Percentiles rank a stretch among this genome's conserved stretches.
Conservation (phyloP, 2,113 vertebrate genomes). For the Rhinoderma darwinii region DNA sequence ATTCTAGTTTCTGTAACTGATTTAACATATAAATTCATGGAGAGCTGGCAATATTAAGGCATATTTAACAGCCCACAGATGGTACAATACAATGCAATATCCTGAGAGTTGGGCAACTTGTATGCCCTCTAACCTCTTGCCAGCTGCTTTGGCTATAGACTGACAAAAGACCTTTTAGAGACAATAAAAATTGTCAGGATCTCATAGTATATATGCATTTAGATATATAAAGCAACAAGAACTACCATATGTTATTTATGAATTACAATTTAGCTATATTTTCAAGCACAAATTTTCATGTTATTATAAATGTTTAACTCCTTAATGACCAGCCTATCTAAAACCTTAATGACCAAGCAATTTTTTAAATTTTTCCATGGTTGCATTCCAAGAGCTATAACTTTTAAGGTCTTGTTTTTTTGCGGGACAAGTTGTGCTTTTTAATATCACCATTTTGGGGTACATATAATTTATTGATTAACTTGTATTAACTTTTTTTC, state of each 20-base stretch:
- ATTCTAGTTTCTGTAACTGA: conserved; percentile 69
- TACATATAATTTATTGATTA: too few species aligned
- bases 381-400: too few species aligned
- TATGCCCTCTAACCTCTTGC: conserved; percentile 73
- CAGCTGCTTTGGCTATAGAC: conserved; percentile 79
- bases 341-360: too few species aligned
- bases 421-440: too few species aligned
- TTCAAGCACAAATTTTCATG: neutral
- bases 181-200: conserved; percentile 72
- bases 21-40: conserved; percentile 82
- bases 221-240: conserved; percentile 69
- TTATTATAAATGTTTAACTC: neutral
- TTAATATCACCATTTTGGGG: too few species aligned
- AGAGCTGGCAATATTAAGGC: conserved; percentile 80
- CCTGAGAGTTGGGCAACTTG: conserved; percentile 76
- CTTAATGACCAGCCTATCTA: too few species aligned
- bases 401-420: too few species aligned
- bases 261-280: neutral
- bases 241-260: conserved; percentile 70
- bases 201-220: conserved; percentile 69
- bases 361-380: too few species aligned
- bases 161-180: conserved; percentile 80
- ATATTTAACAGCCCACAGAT: conserved; percentile 84
- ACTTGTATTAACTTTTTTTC: too few species aligned
- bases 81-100: conserved; percentile 77